These are phyloP conservation scores for Carassius gibelio DNA, from an alignment of 2,113 vertebrate species.

Conservation along the genomic window DNA sequence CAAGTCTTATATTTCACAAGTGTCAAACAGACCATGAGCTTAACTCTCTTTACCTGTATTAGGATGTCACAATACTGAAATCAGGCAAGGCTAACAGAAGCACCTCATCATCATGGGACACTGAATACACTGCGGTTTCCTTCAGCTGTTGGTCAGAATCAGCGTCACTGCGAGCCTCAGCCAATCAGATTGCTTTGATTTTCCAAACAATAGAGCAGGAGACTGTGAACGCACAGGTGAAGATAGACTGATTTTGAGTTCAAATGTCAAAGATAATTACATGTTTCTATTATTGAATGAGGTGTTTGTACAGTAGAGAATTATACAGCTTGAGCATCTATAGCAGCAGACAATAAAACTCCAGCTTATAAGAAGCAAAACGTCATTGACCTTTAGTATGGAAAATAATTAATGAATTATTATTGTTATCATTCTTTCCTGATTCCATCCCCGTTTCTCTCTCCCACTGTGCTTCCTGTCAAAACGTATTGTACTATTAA, in stretches of 20 bases:
- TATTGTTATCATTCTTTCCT: not conserved
- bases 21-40: not conserved
- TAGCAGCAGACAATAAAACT: not conserved
- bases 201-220: not conserved
- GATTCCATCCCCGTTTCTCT: too few relatives aligned
- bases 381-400: fast-evolving
- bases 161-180: not conserved
- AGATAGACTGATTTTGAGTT: not conserved
- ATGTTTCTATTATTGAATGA: not conserved
- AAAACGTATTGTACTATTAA: too few relatives aligned
- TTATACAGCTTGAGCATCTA: not conserved
- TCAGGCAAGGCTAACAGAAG: not conserved
- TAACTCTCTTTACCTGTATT: not conserved
- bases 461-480: too few relatives aligned
- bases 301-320: not conserved
- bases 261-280: not conserved
- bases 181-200: not conserved
- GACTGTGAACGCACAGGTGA: not conserved
- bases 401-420: not conserved
- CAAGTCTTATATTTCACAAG: not conserved
- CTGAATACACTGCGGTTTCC: conserved; percentile 3
- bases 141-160: not conserved
- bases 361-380: not conserved
- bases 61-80: not conserved
- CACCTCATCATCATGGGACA: not conserved